Base-by-base conservation (phyloP, 2,113 vertebrate genomes). In the Paraplagusia blochii region DNA sequence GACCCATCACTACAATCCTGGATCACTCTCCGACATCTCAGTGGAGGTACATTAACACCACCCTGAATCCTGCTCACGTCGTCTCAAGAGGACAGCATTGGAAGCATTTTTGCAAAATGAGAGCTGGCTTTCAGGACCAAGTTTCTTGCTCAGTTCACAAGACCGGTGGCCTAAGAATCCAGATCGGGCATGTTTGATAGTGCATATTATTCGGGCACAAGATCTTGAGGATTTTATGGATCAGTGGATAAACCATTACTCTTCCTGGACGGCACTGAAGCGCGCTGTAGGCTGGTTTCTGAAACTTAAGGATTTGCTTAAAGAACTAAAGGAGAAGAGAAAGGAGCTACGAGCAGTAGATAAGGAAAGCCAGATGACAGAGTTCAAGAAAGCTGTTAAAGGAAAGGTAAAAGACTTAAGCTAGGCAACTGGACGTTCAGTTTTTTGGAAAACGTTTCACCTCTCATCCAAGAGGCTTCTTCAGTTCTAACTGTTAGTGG, bases 121-220 rank as follows among this genome's bases (percentile, higher is more conserved):
- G 9, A 18, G n/a, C 4, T 59, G 55, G 55, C n/a, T 66, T 9
- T 17, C 35, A 45, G 44, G 44, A 38, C 44, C 57, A 40, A 5
- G 13, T 15, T 58, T 58, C 18, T 39, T 47, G 9, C 13, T 18
- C 9, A 1, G 17, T 5, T 8, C 16, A 29, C 13, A 38, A 29
- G 17, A 58, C 8, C 35, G 39, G 34, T 58, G 49, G 49, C 49
- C 49, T 1, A 40, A 43, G 1, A 60, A 60, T 43, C 47, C 58
- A 9, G n/a, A 60, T 50, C 58, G 14, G 19, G 49, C 8, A 22
- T 42, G 0, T 9, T 29, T 12, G 18, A 59, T 18, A 47, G 7
- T 18, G 9, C 44, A 47, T 2, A 17, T 38, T 4, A 38, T 58
- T 35, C 48, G 34, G 48, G 3, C 4, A 50, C 48, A 49, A 29